Conservation (phyloP, 1,140 invertebrate genomes). For the Tetranychus urticae region DNA sequence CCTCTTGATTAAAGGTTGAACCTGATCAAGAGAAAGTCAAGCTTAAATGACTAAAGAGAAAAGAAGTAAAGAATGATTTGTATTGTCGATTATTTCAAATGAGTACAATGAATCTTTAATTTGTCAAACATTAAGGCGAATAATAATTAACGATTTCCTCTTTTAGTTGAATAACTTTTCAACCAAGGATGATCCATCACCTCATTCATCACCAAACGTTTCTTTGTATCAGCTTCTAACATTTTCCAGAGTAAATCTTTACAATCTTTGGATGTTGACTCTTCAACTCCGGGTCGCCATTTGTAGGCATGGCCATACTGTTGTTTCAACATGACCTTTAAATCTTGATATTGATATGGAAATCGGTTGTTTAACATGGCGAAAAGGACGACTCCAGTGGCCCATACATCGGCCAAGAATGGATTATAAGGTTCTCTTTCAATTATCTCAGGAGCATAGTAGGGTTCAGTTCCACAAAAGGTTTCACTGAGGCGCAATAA, state of each 20-base stretch:
- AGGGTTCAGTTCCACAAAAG: slow-evolving; percentile 9
- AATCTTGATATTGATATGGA: slow-evolving; percentile 24
- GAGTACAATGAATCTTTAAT: too few relatives aligned
- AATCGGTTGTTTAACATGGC: slow-evolving; percentile 18
- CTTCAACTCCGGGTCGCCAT: not conserved
- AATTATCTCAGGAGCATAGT: slow-evolving; percentile 15
- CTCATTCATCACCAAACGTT: slow-evolving; percentile 38
- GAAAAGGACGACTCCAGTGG: slow-evolving; percentile 17
- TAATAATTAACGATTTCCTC: too few relatives aligned
- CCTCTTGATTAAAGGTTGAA: too few relatives aligned
- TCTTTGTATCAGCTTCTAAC: slow-evolving; percentile 48
- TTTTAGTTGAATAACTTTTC: not conserved
- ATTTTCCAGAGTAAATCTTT: slow-evolving; percentile 43
- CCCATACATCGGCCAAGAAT: slow-evolving; percentile 16
- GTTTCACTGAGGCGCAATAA: slow-evolving; percentile 2
- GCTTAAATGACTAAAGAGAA: too few relatives aligned
- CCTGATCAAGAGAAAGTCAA: too few relatives aligned
- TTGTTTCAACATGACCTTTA: slow-evolving; percentile 21
- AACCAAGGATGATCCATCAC: slow-evolving; percentile 12
- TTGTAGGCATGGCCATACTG: slow-evolving; percentile 12
- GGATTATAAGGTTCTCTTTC: slow-evolving; percentile 14
- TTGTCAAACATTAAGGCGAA: too few relatives aligned
- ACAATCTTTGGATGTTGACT: not conserved
- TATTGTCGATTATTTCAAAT: too few relatives aligned
- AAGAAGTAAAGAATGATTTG: too few relatives aligned